phyloP scores from a whole-genome alignment of 2,888 invertebrate species.

The Spialia ferax region DNA sequence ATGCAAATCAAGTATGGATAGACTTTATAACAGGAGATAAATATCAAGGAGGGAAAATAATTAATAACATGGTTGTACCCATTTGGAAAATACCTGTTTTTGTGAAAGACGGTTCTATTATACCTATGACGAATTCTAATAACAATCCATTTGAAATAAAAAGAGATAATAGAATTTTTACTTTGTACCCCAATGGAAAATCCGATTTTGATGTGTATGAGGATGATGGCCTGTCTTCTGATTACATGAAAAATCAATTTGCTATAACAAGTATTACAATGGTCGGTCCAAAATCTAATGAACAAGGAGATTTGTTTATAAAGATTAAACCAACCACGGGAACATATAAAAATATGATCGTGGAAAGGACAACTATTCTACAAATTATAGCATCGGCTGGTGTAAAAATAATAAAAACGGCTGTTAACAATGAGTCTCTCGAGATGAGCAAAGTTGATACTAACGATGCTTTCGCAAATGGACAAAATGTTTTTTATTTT shows the following conservation, averaged over 20 bases:
- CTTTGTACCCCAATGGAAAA: constrained; percentile 68
- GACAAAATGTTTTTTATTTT: constrained; percentile 65
- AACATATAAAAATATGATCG: constrained; percentile 62
- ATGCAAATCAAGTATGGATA: constrained; percentile 70
- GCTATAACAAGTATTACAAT: constrained; percentile 64
- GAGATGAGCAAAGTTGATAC: constrained; percentile 56
- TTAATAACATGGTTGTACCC: constrained; percentile 66
- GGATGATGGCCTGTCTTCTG: constrained; percentile 72
- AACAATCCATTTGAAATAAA: constrained; percentile 72
- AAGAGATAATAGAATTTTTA: constrained; percentile 64
- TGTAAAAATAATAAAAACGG: constrained; percentile 60
- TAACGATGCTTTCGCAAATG: constrained; percentile 60
- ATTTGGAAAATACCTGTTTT: constrained; percentile 79
- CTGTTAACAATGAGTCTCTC: constrained; percentile 61
- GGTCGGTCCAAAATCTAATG: constrained; percentile 58
- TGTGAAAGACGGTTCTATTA: constrained; percentile 73
- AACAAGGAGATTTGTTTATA: constrained; percentile 60
- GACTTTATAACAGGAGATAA: constrained; percentile 75
- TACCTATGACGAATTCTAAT: constrained; percentile 74
- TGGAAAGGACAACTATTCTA: constrained; percentile 65
- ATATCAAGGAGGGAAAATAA: constrained; percentile 75
- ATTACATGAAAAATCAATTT: constrained; percentile 61
- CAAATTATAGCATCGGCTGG: constrained; percentile 64
- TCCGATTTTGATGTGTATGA: constrained; percentile 68
- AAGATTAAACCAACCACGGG: constrained; percentile 67